Conservation (phyloP, 2,888 invertebrate species). For the Byasa hedistus region DNA sequence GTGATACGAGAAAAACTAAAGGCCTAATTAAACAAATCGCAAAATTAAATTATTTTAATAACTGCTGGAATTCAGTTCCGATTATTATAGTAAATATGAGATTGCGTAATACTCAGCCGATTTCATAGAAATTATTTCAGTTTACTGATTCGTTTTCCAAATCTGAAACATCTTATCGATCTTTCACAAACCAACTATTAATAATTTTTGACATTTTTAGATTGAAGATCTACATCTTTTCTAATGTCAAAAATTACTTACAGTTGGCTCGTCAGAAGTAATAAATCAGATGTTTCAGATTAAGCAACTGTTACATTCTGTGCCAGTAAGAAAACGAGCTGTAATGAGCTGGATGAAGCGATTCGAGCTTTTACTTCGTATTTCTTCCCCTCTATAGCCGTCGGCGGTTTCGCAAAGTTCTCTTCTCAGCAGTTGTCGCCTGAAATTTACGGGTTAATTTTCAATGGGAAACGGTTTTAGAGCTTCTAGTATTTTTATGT, state of each 20-base stretch:
- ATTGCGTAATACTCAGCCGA: no score
- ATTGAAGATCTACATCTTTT: no score
- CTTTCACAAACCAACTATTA: no score
- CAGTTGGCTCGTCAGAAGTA: conserved; percentile 27
- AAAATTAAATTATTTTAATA: no score
- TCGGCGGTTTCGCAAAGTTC: conserved; percentile 74
- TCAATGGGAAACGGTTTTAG: conserved; percentile 68
- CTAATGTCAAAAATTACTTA: conserved; percentile 27
- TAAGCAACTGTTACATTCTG: conserved; percentile 35
- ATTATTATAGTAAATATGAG: no score
- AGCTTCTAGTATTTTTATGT: conserved; percentile 67
- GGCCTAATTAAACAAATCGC: no score
- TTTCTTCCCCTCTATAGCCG: conserved; percentile 55
- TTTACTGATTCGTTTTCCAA: no score
- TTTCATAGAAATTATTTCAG: no score
- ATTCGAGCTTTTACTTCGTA: conserved; percentile 50
- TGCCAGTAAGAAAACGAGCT: conserved; percentile 43
- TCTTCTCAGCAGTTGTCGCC: conserved; percentile 74
- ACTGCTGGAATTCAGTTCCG: no score
- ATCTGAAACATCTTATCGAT: no score
- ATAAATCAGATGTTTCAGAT: conserved; percentile 33
- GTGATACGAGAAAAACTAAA: no score
- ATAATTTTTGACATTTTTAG: no score
- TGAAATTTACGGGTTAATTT: conserved; percentile 79
- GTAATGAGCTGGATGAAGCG: conserved; percentile 64